These are phyloP conservation scores for Dendronephthya gigantea DNA, from an alignment of 64 coral and sea anemone genomes.

Conservation along the genomic window DNA sequence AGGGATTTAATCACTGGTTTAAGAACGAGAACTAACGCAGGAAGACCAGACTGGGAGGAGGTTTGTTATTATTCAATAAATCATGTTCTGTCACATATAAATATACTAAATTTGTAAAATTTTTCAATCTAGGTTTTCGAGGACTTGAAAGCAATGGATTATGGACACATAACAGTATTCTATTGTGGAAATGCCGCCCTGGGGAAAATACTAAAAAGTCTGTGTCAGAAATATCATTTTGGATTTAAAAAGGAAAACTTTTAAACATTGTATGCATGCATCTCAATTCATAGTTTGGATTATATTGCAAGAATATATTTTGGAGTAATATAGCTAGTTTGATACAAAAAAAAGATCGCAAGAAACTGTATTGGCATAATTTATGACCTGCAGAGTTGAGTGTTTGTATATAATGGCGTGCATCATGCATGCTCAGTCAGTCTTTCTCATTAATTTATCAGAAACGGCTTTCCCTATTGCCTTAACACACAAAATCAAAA, in stretches of 20 bases:
- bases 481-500: too few relatives aligned
- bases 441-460: too few relatives aligned
- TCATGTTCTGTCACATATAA: not conserved
- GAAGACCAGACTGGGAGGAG: slow-evolving; percentile 13
- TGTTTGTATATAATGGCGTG: not conserved
- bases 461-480: too few relatives aligned
- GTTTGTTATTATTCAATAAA: not conserved
- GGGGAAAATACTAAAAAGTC: not conserved
- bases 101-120: too few relatives aligned
- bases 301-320: not conserved
- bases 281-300: not conserved
- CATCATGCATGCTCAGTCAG: too few relatives aligned
- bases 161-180: not conserved
- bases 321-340: too few relatives aligned
- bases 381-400: not conserved
- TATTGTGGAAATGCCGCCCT: slow-evolving; percentile 12
- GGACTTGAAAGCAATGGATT: not conserved
- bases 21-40: slow-evolving; percentile 4
- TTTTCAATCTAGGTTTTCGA: not conserved
- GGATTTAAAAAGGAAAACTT: slow-evolving; percentile 17
- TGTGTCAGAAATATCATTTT: slow-evolving; percentile 16
- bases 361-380: not conserved
- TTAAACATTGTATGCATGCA: not conserved
- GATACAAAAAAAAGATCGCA: not conserved
- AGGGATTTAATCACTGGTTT: slow-evolving; percentile 8